Base-by-base conservation (phyloP, 2,888 invertebrate genomes). In the Tipula helvola region DNA sequence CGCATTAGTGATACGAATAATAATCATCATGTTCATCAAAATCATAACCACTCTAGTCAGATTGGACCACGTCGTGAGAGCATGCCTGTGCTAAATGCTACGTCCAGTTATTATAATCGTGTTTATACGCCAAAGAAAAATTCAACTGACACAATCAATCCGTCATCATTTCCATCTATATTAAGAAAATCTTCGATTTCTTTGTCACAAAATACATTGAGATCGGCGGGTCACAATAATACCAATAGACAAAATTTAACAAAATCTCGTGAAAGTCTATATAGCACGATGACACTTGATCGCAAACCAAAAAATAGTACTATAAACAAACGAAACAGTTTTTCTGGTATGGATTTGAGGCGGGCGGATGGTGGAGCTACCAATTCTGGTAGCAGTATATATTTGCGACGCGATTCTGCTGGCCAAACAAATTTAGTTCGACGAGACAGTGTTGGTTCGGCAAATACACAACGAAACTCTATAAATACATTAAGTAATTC, bases 161-260 rank as follows among this genome's bases (percentile, higher is more conserved):
- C 96, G 0, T 95, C 95, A 36, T 93, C 93, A 39, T 96, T 96
- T 89, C 95, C 95, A 86, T 94, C 94, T 88, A 93, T 94, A 83
- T 91, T 96, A 87, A 92, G 95, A 0, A 93, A 94, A 87, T 94
- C 94, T 88, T 92, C 93, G 0, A 90, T 93, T 88, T 93, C 93
- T 88, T 92, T 92, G 12, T 92, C 92, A 52, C 90, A 91, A 88
- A 92, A 92, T n/a, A 92, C 91, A 52, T 91, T 91, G 47, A 91
- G 90, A 5, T 89, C 89, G 36, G n/a, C 87, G 87, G 92, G 92
- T 87, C 88, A 92, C 42, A 90, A 92, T 52, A 92, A 92, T 88
- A 92, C 92, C 88, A 92, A 91, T 88, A 90, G 92, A 88, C 89
- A 92, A n/a, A 92, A 92, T 88, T 92, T 92, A 0, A 88, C 91